phyloP scores from a whole-genome alignment of 1,140 invertebrate genomes.

The Oreohelix idahoensis region DNA sequence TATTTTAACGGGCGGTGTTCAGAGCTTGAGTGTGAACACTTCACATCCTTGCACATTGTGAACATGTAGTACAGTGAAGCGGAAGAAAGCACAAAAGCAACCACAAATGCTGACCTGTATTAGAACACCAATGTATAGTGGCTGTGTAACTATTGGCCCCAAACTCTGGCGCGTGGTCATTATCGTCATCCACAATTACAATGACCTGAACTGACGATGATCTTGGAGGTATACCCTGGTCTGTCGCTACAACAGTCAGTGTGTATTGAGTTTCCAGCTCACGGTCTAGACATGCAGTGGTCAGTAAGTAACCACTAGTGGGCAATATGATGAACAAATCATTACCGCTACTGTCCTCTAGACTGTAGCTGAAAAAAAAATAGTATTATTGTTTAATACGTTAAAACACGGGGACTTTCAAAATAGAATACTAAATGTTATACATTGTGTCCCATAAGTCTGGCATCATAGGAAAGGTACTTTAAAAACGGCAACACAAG shows the following conservation, averaged over 20 bases:
- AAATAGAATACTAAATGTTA: too few relatives aligned
- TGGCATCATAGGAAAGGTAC: too few relatives aligned
- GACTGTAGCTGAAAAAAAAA: constrained; percentile 52
- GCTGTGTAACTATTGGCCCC: constrained; percentile 54
- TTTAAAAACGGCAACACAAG: too few relatives aligned
- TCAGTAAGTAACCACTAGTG: constrained; percentile 85
- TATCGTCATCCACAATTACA: constrained; percentile 81
- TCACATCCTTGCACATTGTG: too few relatives aligned
- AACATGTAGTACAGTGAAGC: too few relatives aligned
- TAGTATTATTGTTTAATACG: background rate
- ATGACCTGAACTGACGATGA: constrained; percentile 54
- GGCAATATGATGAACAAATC: constrained; percentile 91
- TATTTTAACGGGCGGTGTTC: too few relatives aligned
- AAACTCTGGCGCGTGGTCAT: constrained; percentile 94
- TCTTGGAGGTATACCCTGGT: constrained; percentile 59
- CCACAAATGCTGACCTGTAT: background rate
- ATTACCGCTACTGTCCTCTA: constrained; percentile 50
- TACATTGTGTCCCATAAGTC: too few relatives aligned
- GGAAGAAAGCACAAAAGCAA: too few relatives aligned
- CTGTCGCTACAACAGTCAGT: constrained; percentile 83
- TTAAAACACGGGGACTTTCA: background rate
- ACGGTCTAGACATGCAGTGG: constrained; percentile 82
- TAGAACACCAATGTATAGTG: constrained; percentile 54
- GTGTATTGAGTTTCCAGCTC: constrained; percentile 74
- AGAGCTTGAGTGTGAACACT: too few relatives aligned